Percentiles rank a stretch among this genome's conserved stretches.
phyloP scores from a whole-genome alignment of 2,797 vertebrate genomes.

The Ispidina picta region DNA sequence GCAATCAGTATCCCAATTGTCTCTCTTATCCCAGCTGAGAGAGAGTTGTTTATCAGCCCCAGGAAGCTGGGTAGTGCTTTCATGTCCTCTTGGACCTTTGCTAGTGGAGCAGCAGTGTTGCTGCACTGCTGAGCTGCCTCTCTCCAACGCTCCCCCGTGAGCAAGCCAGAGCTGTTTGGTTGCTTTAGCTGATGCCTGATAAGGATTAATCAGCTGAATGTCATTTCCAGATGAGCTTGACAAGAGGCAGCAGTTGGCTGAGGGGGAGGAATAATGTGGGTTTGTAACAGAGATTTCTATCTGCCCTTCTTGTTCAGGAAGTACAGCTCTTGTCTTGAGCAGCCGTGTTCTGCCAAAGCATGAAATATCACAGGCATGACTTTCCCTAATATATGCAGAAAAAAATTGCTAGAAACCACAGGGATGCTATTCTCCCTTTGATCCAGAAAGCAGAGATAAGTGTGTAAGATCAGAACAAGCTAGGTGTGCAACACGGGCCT shows the following conservation, averaged over 20 bases:
- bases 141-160: neutral
- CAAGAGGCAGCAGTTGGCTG: conserved; percentile 62
- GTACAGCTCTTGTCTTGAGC: conserved; percentile 43
- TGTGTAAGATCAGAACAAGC: neutral
- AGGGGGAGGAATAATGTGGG: conserved; percentile 66
- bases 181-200: conserved; percentile 40
- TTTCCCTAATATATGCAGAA: conserved; percentile 38
- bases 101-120: neutral
- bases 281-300: conserved; percentile 47
- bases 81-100: neutral
- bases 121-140: conserved; percentile 2
- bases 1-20: conserved; percentile 54
- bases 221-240: conserved; percentile 68
- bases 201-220: conserved; percentile 62
- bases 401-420: neutral
- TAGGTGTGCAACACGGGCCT: neutral
- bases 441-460: neutral
- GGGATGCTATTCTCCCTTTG: neutral
- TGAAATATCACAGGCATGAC: conserved; percentile 56
- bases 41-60: conserved; percentile 33
- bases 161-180: conserved; percentile 30
- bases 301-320: conserved; percentile 63
- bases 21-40: conserved; percentile 19
- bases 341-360: conserved; percentile 38
- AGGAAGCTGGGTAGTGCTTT: conserved; percentile 11